Base-by-base conservation (phyloP, 2,888 invertebrate genomes). In the Pachymerium ferrugineum region DNA sequence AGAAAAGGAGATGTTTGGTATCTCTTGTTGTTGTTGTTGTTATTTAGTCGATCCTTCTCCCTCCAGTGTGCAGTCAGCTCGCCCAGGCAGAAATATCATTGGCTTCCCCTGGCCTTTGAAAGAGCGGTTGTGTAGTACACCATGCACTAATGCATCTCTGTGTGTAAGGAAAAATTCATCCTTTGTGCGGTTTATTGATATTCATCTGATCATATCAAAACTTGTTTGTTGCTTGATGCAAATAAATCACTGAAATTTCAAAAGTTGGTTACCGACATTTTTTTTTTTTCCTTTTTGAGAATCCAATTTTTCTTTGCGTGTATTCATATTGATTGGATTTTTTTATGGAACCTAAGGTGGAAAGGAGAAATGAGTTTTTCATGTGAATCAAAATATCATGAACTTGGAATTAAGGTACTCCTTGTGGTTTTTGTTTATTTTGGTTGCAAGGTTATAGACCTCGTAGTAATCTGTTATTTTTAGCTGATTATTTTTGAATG, bases 81-180 rank as follows among this genome's bases (percentile, higher is more conserved):
- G 62, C 28, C 62, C 62, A 25, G n/a, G 62, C 62, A 62, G 62
- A 62, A 62, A 62, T 62, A 62, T 62, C 62, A 28, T 62, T 62
- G 62, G 62, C 62, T 62, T 62, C 62, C 62, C 62, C 62, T 62
- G 25, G 62, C 25, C 62, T 28, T 62, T 62, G 5, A n/a, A 62
- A 62, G 28, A 25, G 62, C 22, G 62, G 28, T 62, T 62, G 62
- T 62, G 62, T 62, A 62, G 62, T 62, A 25, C 62, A 62, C 62
- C 62, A 62, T 62, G 62, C 62, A 62, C 62, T 62, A 62, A 62
- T 62, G 62, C 62, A 62, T 62, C 28, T n/a, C n/a, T n/a, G n/a
- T n/a, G n/a, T n/a, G n/a, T n/a, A n/a, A n/a, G n/a, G n/a, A n/a
- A n/a, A n/a, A n/a, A n/a, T n/a, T n/a, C 62, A 62, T 62, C 62